phyloP scores from a whole-genome alignment of 2,888 invertebrate species.

The Entomobrya proxima region DNA sequence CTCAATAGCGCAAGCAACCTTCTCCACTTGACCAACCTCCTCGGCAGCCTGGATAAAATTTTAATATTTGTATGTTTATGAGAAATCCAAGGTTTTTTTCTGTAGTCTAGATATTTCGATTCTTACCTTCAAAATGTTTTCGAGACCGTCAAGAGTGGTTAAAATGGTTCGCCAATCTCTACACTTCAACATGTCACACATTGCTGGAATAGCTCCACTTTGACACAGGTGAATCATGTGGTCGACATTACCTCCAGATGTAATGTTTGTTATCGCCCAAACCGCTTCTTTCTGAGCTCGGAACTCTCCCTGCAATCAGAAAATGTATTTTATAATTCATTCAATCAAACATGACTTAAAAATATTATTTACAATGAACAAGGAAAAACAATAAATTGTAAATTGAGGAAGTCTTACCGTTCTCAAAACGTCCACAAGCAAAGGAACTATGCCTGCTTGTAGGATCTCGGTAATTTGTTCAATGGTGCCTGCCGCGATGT shows the following conservation, averaged over 20 bases:
- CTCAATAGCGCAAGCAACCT: constrained; percentile 88
- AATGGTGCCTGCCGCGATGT: constrained; percentile 93
- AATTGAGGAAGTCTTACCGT: constrained; percentile 79
- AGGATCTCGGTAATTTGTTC: constrained; percentile 88
- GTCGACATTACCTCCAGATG: constrained; percentile 88
- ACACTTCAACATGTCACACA: constrained; percentile 86
- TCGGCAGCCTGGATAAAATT: constrained; percentile 82
- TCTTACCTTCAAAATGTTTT: constrained; percentile 83
- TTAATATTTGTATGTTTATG: not conserved
- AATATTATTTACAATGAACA: too few species aligned
- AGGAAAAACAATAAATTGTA: not conserved
- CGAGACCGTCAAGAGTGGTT: constrained; percentile 88
- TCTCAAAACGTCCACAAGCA: constrained; percentile 83
- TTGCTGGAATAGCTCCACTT: constrained; percentile 85
- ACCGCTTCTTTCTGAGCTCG: constrained; percentile 93
- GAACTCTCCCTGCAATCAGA: constrained; percentile 83
- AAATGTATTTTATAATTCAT: not conserved
- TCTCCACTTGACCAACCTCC: constrained; percentile 86
- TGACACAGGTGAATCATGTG: constrained; percentile 85
- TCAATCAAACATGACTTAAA: not conserved
- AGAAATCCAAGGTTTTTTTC: too few species aligned
- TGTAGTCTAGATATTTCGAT: not conserved
- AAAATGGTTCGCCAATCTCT: constrained; percentile 87
- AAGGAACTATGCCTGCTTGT: constrained; percentile 84
- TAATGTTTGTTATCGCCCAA: constrained; percentile 96